Percentiles rank a stretch among this genome's conserved stretches.
These are phyloP conservation scores for Paralvinella palmiformis DNA, from an alignment of 1,140 invertebrate species.

Conservation along the genomic window DNA sequence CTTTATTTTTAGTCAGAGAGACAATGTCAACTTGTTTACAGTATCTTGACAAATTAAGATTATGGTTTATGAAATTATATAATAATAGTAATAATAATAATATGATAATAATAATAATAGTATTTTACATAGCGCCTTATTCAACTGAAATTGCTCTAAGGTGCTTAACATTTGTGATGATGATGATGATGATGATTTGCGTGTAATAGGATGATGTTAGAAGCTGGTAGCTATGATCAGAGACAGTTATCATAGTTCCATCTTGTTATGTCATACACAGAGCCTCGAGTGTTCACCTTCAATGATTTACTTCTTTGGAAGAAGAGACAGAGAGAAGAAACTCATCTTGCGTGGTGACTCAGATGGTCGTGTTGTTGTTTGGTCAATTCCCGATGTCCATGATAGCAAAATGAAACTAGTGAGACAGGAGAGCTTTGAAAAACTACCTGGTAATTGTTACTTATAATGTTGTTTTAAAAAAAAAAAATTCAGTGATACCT, in stretches of 20 bases:
- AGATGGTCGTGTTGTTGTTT: slow-evolving; percentile 76
- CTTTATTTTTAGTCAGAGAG: too few relatives aligned
- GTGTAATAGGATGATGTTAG: too few relatives aligned
- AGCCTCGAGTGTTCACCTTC: slow-evolving; percentile 83
- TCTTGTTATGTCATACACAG: slow-evolving; percentile 57
- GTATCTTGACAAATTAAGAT: too few relatives aligned
- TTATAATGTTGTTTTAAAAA: too few relatives aligned
- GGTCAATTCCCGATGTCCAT: slow-evolving; percentile 78
- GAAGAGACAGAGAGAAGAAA: slow-evolving; percentile 52
- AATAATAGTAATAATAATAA: too few relatives aligned
- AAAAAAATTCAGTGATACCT: too few relatives aligned
- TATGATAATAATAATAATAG: background rate
- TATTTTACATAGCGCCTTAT: background rate
- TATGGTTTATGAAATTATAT: too few relatives aligned
- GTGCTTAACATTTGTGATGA: too few relatives aligned
- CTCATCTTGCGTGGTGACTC: slow-evolving; percentile 82
- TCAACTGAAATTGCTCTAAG: background rate
- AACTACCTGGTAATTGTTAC: slow-evolving; percentile 50
- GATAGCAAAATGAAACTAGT: slow-evolving; percentile 63
- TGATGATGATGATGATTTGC: too few relatives aligned
- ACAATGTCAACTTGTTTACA: too few relatives aligned
- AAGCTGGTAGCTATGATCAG: too few relatives aligned
- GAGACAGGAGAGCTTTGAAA: slow-evolving; percentile 53
- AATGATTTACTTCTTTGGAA: slow-evolving; percentile 68
- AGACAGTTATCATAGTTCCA: too few relatives aligned